Evolutionary conservation across 2,888 invertebrate species (phyloP), one percentile per base, ranked within the genome.

Genomic region (Drosophila eohydei): DNA sequence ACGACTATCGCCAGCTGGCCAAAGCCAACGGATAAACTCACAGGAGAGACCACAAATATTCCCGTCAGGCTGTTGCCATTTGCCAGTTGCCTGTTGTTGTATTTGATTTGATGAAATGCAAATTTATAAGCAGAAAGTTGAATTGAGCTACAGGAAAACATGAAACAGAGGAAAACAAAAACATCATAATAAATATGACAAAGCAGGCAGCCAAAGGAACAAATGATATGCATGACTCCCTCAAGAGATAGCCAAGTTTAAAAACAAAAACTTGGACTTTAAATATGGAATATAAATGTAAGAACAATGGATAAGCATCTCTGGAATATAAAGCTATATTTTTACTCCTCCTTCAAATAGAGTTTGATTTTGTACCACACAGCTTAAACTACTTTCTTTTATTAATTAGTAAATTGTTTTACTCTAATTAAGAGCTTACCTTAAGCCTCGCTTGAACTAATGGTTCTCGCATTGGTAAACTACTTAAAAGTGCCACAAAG

Each of bases 91-190:
- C 12, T 50, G 60, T 60, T 67, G 59, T 64, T 77, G 46, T 61
- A 38, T 67, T 57, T 55, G 63, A 56, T 57, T 58, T 71, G 69
- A 82, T 84, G 66, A 74, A 83, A 83, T 88, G 86, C 83, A 88
- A 88, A 83, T 83, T 85, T 88, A 64, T 64, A 50, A 74, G 60
- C 63, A 70, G 54, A 76, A 83, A 85, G 80, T 80, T 71, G 64
- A 74, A 85, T 70, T 74, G 67, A 66, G 71, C 64, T 80, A 41
- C 54, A 46, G 26, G 30, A 62, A 65, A 67, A 41, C 54, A 71
- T 8, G 65, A 54, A 54, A n/a, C 54, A 54, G n/a, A 54, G n/a
- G 14, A 21, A 62, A 74, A 58, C 21, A 38, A 44, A 57, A 60
- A 51, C 61, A 64, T 67, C 21, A 62, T 60, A 65, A 69, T 62